Percentiles rank a stretch among this genome's conserved stretches.
phyloP scores from a whole-genome alignment of 2,113 vertebrate genomes.

The Oxyura jamaicensis region DNA sequence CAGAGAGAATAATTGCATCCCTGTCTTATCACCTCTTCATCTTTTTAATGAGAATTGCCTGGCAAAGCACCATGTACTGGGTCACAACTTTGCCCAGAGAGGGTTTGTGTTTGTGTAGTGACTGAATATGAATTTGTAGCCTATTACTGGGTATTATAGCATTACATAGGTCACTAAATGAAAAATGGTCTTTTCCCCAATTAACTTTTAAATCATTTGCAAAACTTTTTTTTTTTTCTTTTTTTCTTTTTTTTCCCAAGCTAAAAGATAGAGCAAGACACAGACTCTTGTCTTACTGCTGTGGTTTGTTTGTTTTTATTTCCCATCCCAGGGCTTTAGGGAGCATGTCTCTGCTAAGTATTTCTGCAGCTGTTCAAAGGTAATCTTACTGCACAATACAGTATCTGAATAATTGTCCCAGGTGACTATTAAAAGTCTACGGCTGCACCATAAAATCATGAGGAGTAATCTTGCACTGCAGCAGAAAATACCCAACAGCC shows the following conservation, averaged over 20 bases:
- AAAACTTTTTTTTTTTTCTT: neutral
- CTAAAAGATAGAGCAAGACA: neutral
- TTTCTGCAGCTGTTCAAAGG: constrained; percentile 51
- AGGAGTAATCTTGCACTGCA: constrained; percentile 44
- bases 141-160: neutral
- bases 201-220: constrained; percentile 16
- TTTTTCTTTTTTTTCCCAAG: neutral
- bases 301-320: constrained; percentile 49
- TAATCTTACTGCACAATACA: constrained; percentile 39
- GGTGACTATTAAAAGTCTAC: constrained; percentile 60
- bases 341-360: constrained; percentile 20
- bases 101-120: neutral
- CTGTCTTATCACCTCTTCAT: neutral
- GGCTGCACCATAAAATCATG: constrained; percentile 50
- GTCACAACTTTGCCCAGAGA: neutral
- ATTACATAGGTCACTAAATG: neutral
- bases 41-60: constrained; percentile 21
- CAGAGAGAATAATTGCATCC: constrained; percentile 1
- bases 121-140: neutral
- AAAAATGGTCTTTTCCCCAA: neutral
- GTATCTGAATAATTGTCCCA: constrained; percentile 68
- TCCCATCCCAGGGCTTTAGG: neutral
- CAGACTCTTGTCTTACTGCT: neutral
- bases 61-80: neutral
- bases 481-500: constrained; percentile 60